Percentiles rank a stretch among this genome's conserved stretches.
Evolutionary conservation across 1,140 invertebrate genomes (phyloP).

Genomic region (Bombyx mandarina): DNA sequence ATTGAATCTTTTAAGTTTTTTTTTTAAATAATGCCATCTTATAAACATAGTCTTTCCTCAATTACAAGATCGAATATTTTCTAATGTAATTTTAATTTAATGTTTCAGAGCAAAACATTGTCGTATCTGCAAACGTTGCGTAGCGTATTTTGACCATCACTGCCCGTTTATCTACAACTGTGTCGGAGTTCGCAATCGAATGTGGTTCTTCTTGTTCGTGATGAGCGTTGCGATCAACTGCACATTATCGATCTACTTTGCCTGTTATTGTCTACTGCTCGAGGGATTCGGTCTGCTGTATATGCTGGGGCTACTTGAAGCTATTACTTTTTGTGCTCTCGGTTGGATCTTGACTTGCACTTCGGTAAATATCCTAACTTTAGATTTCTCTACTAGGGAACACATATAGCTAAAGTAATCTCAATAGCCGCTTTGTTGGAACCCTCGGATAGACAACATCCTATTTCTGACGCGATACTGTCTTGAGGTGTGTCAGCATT

Average conservation of each 20-base stretch:
- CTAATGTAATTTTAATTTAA: background rate
- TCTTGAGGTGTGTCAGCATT: too few species aligned
- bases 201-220: constrained; percentile 94
- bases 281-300: constrained; percentile 89
- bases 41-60: too few species aligned
- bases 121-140: constrained; percentile 91
- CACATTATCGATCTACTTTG: constrained; percentile 89
- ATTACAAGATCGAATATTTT: too few species aligned
- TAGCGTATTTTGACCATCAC: constrained; percentile 94
- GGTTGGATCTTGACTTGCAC: constrained; percentile 90
- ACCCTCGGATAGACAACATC: too few species aligned
- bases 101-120: constrained; percentile 87
- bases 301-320: constrained; percentile 84
- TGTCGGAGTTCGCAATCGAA: constrained; percentile 86
- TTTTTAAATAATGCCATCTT: too few species aligned
- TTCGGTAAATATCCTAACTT: constrained; percentile 77
- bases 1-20: too few species aligned
- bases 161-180: constrained; percentile 97
- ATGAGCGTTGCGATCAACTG: constrained; percentile 89
- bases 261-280: constrained; percentile 87
- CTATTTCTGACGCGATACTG: too few species aligned
- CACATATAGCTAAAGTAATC: too few species aligned
- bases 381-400: too few species aligned
- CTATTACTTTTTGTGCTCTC: constrained; percentile 85
- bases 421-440: too few species aligned